A percentile compares a stretch with the other conserved stretches of the same genome.
phyloP scores from a whole-genome alignment of 1,140 invertebrate species.

The Drosophila jambulina region DNA sequence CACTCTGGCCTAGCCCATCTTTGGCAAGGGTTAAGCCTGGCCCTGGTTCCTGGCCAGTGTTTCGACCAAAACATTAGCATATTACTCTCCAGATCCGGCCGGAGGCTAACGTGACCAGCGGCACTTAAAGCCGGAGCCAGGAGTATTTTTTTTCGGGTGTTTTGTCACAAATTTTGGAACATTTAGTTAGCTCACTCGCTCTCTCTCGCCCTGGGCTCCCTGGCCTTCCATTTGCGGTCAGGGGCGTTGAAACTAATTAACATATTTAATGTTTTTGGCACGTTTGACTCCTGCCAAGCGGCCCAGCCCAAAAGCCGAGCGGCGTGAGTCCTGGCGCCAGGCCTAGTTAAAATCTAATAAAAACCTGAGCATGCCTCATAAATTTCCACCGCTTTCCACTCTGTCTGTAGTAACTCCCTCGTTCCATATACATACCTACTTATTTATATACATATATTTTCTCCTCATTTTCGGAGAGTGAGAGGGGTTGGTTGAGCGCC shows the following conservation, averaged over 20 bases:
- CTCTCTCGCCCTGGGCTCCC: constrained; percentile 1
- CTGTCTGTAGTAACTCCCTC: constrained; percentile 6
- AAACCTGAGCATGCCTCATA: constrained; percentile 85
- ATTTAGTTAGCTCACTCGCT: constrained; percentile 12
- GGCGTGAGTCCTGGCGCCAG: constrained; percentile 47
- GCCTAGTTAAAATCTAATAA: constrained; percentile 85
- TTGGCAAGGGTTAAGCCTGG: constrained; percentile 33
- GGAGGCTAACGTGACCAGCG: constrained; percentile 65
- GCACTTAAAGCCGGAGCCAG: constrained; percentile 55
- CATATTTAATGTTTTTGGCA: constrained; percentile 84
- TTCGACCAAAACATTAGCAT: constrained; percentile 55
- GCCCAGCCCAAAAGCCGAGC: constrained; percentile 4
- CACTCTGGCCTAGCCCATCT: constrained; percentile 31
- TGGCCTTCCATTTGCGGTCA: background rate
- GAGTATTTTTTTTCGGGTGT: constrained; percentile 24
- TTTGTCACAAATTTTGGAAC: constrained; percentile 35
- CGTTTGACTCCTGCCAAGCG: constrained; percentile 57
- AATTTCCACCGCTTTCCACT: constrained; percentile 71
- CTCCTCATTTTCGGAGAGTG: background rate
- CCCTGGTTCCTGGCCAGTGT: background rate
- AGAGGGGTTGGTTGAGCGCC: constrained; percentile 59
- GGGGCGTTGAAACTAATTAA: constrained; percentile 83
- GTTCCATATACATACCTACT: background rate
- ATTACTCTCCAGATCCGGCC: constrained; percentile 33
- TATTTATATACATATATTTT: constrained; percentile 8